A percentile compares a stretch with the other conserved stretches of the same genome.
phyloP scores from a whole-genome alignment of 2,797 vertebrate species.

The Rousettus madagascariensis region DNA sequence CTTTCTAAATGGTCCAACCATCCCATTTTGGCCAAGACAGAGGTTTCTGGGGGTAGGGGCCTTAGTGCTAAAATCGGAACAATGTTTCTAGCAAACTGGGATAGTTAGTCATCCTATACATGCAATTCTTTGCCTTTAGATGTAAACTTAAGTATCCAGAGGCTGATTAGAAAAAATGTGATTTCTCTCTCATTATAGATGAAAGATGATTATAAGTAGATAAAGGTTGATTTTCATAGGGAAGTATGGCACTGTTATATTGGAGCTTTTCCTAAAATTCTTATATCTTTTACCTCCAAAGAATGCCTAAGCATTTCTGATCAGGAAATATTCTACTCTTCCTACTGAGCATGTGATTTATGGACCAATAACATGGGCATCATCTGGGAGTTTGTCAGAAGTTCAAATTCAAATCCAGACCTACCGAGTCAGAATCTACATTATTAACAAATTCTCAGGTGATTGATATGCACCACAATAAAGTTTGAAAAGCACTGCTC shows the following conservation, averaged over 20 bases:
- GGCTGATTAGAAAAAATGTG: background rate
- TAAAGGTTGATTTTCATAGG: background rate
- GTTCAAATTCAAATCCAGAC: background rate
- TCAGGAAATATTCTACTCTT: background rate
- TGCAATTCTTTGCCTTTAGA: background rate
- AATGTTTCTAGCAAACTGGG: background rate
- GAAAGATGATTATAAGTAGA: background rate
- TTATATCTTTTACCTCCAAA: background rate
- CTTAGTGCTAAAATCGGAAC: background rate
- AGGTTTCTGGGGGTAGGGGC: background rate
- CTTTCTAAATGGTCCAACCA: background rate
- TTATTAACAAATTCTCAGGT: background rate
- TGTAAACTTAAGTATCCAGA: background rate
- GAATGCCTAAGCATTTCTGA: background rate
- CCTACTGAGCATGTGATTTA: background rate
- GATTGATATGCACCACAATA: background rate
- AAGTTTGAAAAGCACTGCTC: background rate
- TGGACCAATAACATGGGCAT: background rate
- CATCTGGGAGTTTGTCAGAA: background rate
- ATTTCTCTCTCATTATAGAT: background rate
- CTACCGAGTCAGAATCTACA: background rate
- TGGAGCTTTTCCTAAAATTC: background rate
- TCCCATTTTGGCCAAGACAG: background rate
- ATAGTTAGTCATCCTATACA: background rate
- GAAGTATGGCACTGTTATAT: background rate